These are phyloP conservation scores for Cheilosia vulpina DNA, from an alignment of 2,888 invertebrate species.

Conservation along the genomic window DNA sequence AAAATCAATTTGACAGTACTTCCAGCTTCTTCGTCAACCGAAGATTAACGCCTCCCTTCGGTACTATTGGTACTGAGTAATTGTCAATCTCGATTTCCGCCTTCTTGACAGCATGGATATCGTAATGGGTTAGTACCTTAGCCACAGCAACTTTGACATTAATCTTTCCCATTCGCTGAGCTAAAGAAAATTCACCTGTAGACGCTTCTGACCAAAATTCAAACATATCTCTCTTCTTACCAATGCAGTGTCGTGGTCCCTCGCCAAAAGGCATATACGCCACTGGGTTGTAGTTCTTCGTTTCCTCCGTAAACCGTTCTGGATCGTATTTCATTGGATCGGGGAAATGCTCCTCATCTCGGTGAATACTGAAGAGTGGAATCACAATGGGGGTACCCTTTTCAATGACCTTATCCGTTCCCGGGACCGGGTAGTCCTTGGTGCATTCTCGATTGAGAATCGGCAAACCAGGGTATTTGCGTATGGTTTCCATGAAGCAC, in stretches of 20 bases:
- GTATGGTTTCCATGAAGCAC: conserved; percentile 82
- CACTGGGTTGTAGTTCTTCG: conserved; percentile 77
- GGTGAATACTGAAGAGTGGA: conserved; percentile 82
- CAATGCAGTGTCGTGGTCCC: conserved; percentile 82
- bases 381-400: conserved; percentile 82
- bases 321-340: conserved; percentile 84
- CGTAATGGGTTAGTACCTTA: conserved; percentile 79
- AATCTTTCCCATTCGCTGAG: conserved; percentile 80
- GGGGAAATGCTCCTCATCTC: conserved; percentile 83
- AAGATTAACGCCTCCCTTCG: conserved; percentile 78
- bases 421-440: conserved; percentile 81
- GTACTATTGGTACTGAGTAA: conserved; percentile 77
- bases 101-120: conserved; percentile 77
- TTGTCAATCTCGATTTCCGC: conserved; percentile 78
- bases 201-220: no score
- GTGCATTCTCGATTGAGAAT: conserved; percentile 83
- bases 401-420: conserved; percentile 79
- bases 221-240: conserved; percentile 76
- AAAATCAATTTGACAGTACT: neutral
- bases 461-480: conserved; percentile 83
- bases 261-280: conserved; percentile 82
- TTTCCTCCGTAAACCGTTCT: conserved; percentile 81
- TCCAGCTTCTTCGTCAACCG: conserved; percentile 76
- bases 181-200: conserved; percentile 71
- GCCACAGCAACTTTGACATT: conserved; percentile 80